These are phyloP conservation scores for Diaprepes abbreviatus DNA, from an alignment of 2,888 invertebrate species.

Conservation along the genomic window DNA sequence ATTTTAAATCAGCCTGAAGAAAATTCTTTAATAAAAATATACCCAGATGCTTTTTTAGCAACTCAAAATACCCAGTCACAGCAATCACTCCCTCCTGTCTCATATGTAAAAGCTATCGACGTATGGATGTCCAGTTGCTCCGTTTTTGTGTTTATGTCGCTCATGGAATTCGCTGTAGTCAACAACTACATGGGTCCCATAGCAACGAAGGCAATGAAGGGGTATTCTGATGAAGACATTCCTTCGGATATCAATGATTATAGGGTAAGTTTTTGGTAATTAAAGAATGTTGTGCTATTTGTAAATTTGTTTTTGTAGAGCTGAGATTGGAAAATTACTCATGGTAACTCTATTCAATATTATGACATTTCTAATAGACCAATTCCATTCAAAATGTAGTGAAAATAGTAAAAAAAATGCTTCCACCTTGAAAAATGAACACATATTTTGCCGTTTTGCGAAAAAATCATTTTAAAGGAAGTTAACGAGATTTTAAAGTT, in stretches of 20 bases:
- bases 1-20: neutral
- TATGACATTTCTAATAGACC: too few species aligned
- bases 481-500: too few species aligned
- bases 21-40: conserved; percentile 25
- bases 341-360: too few species aligned
- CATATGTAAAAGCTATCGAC: conserved; percentile 93
- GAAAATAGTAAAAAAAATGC: too few species aligned
- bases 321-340: too few species aligned
- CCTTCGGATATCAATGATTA: conserved; percentile 81
- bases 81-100: conserved; percentile 89
- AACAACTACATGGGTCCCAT: conserved; percentile 90
- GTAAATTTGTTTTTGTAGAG: too few species aligned
- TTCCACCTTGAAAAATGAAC: too few species aligned
- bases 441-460: too few species aligned
- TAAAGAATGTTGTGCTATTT: too few species aligned
- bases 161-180: conserved; percentile 92
- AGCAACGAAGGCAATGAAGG: conserved; percentile 91
- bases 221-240: conserved; percentile 88
- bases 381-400: too few species aligned
- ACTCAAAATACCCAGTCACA: conserved; percentile 95
- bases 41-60: conserved; percentile 69
- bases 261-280: conserved; percentile 78
- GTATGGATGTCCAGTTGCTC: conserved; percentile 95
- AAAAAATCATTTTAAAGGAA: too few species aligned
- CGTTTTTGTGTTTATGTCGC: conserved; percentile 90